Conservation (phyloP, 2,888 invertebrate genomes). For the Synanthedon tipuliformis region DNA sequence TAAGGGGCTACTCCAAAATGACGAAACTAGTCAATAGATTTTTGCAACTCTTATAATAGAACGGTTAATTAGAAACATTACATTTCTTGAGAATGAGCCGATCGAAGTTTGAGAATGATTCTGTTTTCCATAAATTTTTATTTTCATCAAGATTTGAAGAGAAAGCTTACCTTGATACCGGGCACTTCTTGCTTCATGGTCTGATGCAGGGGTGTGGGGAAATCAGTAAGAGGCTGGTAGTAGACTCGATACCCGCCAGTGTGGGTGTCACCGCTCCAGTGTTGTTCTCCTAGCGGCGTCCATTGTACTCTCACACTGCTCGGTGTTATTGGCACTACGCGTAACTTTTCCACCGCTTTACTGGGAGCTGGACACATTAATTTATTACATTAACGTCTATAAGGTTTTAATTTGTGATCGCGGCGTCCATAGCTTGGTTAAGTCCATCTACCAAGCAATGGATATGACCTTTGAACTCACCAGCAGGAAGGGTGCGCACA, state of each 20-base stretch:
- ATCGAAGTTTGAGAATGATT: no score
- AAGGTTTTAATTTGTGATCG: no score
- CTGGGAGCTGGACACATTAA: constrained; percentile 77
- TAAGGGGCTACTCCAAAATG: no score
- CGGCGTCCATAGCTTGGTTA: no score
- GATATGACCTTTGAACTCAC: constrained; percentile 34
- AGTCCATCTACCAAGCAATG: not conserved
- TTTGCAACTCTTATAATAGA: no score
- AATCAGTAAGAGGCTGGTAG: constrained; percentile 90
- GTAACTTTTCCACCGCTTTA: constrained; percentile 81
- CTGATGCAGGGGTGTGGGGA: constrained; percentile 85
- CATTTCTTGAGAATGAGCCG: no score
- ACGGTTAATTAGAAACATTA: no score
- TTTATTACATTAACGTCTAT: no score
- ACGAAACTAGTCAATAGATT: no score
- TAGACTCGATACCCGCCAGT: constrained; percentile 91
- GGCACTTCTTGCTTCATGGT: constrained; percentile 86
- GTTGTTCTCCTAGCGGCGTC: constrained; percentile 79
- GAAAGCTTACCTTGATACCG: constrained; percentile 76
- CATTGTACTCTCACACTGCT: constrained; percentile 95
- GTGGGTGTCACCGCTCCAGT: constrained; percentile 90
- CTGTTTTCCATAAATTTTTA: no score
- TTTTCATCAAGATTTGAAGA: not conserved
- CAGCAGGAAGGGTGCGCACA: constrained; percentile 88
- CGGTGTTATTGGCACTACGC: constrained; percentile 93